phyloP scores from a whole-genome alignment of 1,140 invertebrate species.

The Laupala kohalensis region DNA sequence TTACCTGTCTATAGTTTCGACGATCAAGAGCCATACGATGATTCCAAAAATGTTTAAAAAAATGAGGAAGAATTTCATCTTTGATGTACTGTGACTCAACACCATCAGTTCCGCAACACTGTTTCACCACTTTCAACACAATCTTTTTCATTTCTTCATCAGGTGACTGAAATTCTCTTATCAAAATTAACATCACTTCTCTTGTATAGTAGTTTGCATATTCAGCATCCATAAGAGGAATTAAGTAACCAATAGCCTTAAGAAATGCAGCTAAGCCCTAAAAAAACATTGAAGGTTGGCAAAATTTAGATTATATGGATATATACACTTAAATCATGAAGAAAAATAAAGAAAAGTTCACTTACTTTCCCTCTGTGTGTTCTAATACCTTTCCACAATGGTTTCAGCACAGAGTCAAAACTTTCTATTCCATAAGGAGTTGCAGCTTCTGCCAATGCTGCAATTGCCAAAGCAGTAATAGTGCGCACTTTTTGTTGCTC shows the following conservation, averaged over 20 bases:
- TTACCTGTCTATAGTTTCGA: slow-evolving; percentile 68
- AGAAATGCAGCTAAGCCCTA: slow-evolving; percentile 92
- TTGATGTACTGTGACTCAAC: slow-evolving; percentile 98
- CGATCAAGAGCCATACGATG: slow-evolving; percentile 97
- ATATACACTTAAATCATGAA: no score
- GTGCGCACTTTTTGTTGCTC: slow-evolving; percentile 87
- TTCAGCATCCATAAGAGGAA: slow-evolving; percentile 99
- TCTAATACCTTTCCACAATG: slow-evolving; percentile 89
- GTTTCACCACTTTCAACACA: slow-evolving; percentile 99
- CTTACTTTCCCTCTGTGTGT: slow-evolving; percentile 13
- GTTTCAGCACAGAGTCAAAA: slow-evolving; percentile 98
- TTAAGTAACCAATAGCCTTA: slow-evolving; percentile 98
- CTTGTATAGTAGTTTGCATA: slow-evolving; percentile 99
- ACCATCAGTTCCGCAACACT: slow-evolving; percentile 99
- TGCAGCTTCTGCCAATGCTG: slow-evolving; percentile 92
- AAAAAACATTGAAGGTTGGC: no score
- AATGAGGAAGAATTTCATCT: slow-evolving; percentile 96
- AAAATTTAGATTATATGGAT: no score
- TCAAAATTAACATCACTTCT: slow-evolving; percentile 99
- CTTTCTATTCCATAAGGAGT: slow-evolving; percentile 99
- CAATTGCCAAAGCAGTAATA: slow-evolving; percentile 96
- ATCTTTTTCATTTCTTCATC: slow-evolving; percentile 99
- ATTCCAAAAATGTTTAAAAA: slow-evolving; percentile 99
- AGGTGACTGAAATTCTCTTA: slow-evolving; percentile 97
- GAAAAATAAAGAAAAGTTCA: background rate